A percentile compares a stretch with the other conserved stretches of the same genome.
These are phyloP conservation scores for Beroe ovata DNA, from an alignment of 37 sponge, comb jelly and placozoan genomes.

Conservation along the genomic window DNA sequence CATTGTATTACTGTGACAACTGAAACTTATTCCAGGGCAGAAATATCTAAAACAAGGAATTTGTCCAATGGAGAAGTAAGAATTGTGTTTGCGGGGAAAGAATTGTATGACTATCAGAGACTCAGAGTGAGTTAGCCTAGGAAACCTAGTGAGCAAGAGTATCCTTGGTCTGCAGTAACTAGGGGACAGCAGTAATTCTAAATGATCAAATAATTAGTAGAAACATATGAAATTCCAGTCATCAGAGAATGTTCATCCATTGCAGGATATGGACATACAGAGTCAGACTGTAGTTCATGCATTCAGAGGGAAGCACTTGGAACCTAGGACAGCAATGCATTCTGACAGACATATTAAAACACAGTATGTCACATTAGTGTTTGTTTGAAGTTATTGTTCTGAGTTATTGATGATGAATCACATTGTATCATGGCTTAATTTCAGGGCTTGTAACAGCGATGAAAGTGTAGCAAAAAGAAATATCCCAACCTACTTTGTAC, in stretches of 20 bases:
- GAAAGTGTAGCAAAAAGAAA: not conserved
- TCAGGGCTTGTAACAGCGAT: too few relatives aligned
- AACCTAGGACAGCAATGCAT: constrained; percentile 11
- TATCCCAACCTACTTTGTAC: constrained; percentile 79
- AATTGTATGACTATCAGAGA: constrained; percentile 32
- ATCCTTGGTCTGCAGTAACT: too few relatives aligned
- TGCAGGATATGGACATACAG: constrained; percentile 60
- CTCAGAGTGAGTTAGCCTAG: constrained; percentile 8
- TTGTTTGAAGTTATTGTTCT: too few relatives aligned
- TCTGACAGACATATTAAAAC: too few relatives aligned
- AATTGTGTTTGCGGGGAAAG: constrained; percentile 53
- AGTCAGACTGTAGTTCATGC: constrained; percentile 61
- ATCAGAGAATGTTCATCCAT: not conserved
- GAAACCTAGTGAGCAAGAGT: too few relatives aligned
- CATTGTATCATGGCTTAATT: too few relatives aligned
- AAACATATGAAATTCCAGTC: too few relatives aligned
- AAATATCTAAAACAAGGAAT: constrained; percentile 45
- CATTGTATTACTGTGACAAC: not conserved
- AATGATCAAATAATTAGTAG: too few relatives aligned
- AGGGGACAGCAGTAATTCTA: too few relatives aligned
- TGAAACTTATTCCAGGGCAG: not conserved
- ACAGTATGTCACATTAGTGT: too few relatives aligned
- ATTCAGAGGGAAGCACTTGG: constrained; percentile 15
- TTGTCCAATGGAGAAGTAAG: constrained; percentile 6
- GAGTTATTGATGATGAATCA: too few relatives aligned